Percentiles rank a stretch among this genome's conserved stretches.
phyloP scores from a whole-genome alignment of 2,888 invertebrate genomes.

The Drosophila buzzatii region DNA sequence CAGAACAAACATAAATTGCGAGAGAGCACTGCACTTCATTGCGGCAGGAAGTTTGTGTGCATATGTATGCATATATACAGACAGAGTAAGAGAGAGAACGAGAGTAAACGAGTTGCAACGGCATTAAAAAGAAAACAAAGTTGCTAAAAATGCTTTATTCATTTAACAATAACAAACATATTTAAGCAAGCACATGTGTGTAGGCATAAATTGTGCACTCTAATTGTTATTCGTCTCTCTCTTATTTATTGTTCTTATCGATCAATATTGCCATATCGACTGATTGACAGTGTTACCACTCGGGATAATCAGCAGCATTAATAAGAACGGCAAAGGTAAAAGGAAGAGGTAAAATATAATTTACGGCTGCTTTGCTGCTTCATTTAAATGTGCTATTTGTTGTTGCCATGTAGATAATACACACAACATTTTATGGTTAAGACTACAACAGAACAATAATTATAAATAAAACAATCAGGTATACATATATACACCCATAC shows the following conservation, averaged over 20 bases:
- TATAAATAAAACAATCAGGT: conserved; percentile 24
- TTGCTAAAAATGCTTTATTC: conserved; percentile 35
- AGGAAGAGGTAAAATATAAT: conserved; percentile 28
- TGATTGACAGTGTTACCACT: conserved; percentile 12
- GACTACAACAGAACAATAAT: conserved; percentile 34
- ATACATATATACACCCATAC: background rate
- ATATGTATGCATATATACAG: conserved; percentile 10
- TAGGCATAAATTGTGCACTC: conserved; percentile 2
- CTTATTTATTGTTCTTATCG: background rate
- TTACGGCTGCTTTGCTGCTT: background rate
- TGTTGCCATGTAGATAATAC: conserved; percentile 32
- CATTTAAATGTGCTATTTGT: conserved; percentile 42
- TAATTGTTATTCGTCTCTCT: background rate
- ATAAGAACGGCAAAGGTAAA: conserved; percentile 18
- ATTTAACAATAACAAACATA: conserved; percentile 17
- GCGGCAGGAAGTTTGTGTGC: conserved; percentile 40
- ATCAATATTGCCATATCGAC: conserved; percentile 16
- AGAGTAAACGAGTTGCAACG: conserved; percentile 39
- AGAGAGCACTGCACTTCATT: conserved; percentile 71
- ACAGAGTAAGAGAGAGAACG: background rate
- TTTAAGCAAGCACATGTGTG: background rate
- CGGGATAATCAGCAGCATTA: background rate
- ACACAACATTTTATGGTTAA: conserved; percentile 36
- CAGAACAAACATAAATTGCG: conserved; percentile 68
- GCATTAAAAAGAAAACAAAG: conserved; percentile 24